phyloP scores from a whole-genome alignment of 2,797 vertebrate genomes.

The Euphonia xanthogaster region DNA sequence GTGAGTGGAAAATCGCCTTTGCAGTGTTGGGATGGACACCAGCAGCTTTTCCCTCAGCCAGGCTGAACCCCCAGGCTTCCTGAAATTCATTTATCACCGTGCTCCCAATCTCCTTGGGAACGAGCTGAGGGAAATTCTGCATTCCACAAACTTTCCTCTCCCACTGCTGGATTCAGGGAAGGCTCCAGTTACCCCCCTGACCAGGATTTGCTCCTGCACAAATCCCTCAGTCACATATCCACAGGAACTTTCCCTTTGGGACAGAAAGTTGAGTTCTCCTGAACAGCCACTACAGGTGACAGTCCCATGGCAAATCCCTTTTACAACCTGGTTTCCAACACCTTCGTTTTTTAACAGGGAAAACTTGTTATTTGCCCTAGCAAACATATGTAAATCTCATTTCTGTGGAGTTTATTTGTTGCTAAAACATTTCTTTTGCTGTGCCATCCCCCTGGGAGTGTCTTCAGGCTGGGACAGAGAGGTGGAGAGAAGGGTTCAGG shows the following conservation, averaged over 20 bases:
- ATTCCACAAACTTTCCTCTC: not conserved
- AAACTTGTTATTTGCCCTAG: not conserved
- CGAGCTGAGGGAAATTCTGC: not conserved
- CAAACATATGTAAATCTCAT: not conserved
- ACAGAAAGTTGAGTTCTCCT: not conserved
- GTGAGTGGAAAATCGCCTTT: not conserved
- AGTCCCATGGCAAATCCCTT: not conserved
- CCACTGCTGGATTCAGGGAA: not conserved
- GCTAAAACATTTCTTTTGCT: not conserved
- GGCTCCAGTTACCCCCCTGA: not conserved
- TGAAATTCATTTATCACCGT: not conserved
- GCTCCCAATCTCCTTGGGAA: not conserved
- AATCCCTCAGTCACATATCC: not conserved
- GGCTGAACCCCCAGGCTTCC: not conserved
- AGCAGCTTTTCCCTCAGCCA: not conserved
- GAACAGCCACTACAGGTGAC: accelerated
- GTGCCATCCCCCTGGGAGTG: not conserved
- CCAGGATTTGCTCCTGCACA: not conserved
- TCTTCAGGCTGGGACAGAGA: not conserved
- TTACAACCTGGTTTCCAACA: not conserved
- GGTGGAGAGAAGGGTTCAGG: not conserved
- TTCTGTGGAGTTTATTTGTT: not conserved
- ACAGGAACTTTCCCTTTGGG: not conserved
- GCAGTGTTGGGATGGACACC: not conserved
- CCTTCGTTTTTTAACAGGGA: not conserved